Evolutionary conservation across 2,888 invertebrate species (phyloP).

Genomic region (Amphipyra berbera): DNA sequence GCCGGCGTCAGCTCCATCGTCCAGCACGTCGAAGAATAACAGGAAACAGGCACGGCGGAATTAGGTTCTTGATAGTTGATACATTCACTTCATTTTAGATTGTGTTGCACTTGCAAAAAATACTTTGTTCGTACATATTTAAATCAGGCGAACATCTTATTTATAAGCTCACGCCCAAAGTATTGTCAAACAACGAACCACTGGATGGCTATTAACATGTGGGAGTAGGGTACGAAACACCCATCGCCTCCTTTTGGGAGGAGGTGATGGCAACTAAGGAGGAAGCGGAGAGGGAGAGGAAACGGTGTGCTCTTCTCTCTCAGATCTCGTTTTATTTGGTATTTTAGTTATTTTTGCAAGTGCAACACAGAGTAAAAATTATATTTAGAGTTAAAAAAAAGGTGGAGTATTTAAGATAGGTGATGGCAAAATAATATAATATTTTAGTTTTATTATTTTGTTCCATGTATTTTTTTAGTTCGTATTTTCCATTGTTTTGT

Average conservation of each 20-base stretch:
- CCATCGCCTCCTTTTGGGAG: too few relatives aligned
- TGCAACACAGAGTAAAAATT: constrained; percentile 32
- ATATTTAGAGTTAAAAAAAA: constrained; percentile 12
- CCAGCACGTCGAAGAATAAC: constrained; percentile 29
- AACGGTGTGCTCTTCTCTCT: too few relatives aligned
- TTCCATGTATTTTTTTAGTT: constrained; percentile 24
- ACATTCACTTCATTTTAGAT: constrained; percentile 8
- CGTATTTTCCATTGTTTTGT: constrained; percentile 38
- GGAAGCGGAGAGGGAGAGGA: too few relatives aligned
- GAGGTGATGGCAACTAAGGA: too few relatives aligned
- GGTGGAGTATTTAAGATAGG: constrained; percentile 29
- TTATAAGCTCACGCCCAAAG: too few relatives aligned
- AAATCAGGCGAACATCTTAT: too few relatives aligned
- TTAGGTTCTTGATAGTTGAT: constrained; percentile 65
- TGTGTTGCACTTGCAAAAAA: constrained; percentile 45
- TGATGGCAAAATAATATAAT: constrained; percentile 37
- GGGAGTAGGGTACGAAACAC: too few relatives aligned
- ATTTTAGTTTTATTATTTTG: constrained; percentile 2
- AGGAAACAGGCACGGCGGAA: constrained; percentile 65
- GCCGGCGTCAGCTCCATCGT: constrained; percentile 24
- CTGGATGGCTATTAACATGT: too few relatives aligned
- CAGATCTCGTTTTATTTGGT: too few relatives aligned
- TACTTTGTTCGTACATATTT: too few relatives aligned
- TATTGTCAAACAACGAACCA: too few relatives aligned
- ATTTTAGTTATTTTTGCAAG: constrained; percentile 35